A percentile compares a stretch with the other conserved stretches of the same genome.
These are phyloP conservation scores for Trilocha varians DNA, from an alignment of 2,888 invertebrate species.

Conservation along the genomic window DNA sequence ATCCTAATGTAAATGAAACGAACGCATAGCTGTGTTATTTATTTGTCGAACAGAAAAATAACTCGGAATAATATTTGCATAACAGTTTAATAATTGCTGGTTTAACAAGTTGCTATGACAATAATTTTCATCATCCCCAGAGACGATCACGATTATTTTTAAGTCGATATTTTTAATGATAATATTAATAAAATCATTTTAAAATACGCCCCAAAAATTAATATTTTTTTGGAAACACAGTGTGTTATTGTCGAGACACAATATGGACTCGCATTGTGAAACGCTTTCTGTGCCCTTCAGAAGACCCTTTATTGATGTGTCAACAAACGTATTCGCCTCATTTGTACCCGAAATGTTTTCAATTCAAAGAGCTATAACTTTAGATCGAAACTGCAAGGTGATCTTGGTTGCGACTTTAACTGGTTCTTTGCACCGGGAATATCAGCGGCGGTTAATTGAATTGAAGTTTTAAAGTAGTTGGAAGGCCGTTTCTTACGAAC, in stretches of 20 bases:
- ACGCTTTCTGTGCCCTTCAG: not conserved
- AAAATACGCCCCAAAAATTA: no score
- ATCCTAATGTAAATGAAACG: slow-evolving; percentile 1
- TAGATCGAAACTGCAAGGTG: not conserved
- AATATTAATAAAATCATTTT: no score
- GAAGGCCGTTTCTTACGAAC: slow-evolving; percentile 34
- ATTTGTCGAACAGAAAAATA: no score
- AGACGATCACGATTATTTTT: no score
- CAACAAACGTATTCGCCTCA: not conserved
- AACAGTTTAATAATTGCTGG: no score
- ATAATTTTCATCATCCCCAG: no score
- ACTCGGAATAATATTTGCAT: no score
- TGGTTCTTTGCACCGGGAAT: slow-evolving; percentile 9
- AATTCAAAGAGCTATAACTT: not conserved
- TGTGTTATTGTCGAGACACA: not conserved
- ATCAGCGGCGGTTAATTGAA: slow-evolving; percentile 19
- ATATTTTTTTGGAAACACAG: no score
- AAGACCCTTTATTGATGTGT: not conserved
- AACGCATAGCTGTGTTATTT: not conserved
- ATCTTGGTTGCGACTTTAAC: slow-evolving; percentile 5
- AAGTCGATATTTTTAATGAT: no score
- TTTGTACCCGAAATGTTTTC: not conserved
- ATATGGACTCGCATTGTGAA: not conserved
- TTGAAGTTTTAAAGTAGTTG: slow-evolving; percentile 28
- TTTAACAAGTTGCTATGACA: no score